Conservation (phyloP, 2,888 invertebrate species). For the Lepeophtheirus nordmannii region DNA sequence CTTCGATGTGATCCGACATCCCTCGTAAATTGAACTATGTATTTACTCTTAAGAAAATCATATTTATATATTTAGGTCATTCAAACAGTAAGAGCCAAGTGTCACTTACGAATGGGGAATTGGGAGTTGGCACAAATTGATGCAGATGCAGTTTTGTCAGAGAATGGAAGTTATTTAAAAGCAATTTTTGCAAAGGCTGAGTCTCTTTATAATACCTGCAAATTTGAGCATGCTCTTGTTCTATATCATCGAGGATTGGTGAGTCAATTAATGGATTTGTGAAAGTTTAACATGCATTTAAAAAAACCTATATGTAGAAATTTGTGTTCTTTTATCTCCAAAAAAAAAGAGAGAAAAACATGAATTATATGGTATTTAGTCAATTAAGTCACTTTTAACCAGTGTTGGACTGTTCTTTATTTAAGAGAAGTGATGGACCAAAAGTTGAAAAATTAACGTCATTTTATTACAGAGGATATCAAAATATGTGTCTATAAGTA, state of each 20-base stretch:
- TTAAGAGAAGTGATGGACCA: no score
- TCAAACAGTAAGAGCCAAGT: neutral
- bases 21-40: neutral
- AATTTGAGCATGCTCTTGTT: constrained; percentile 25
- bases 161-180: constrained; percentile 9
- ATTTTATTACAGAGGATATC: no score
- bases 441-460: no score
- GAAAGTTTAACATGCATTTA: neutral
- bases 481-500: no score
- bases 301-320: no score
- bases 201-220: constrained; percentile 21
- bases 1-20: constrained; percentile 9
- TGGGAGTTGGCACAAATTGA: constrained; percentile 7
- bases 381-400: no score
- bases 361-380: no score
- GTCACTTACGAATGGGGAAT: constrained; percentile 10
- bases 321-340: no score
- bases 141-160: constrained; percentile 12
- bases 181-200: constrained; percentile 23
- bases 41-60: neutral
- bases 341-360: no score
- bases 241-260: constrained; percentile 18
- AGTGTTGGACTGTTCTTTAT: no score
- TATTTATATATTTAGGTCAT: neutral
- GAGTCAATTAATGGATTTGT: neutral